Percentiles rank a stretch among this genome's conserved stretches.
These are phyloP conservation scores for Phodopus roborovskii DNA, from an alignment of 2,113 vertebrate species.

Conservation along the genomic window DNA sequence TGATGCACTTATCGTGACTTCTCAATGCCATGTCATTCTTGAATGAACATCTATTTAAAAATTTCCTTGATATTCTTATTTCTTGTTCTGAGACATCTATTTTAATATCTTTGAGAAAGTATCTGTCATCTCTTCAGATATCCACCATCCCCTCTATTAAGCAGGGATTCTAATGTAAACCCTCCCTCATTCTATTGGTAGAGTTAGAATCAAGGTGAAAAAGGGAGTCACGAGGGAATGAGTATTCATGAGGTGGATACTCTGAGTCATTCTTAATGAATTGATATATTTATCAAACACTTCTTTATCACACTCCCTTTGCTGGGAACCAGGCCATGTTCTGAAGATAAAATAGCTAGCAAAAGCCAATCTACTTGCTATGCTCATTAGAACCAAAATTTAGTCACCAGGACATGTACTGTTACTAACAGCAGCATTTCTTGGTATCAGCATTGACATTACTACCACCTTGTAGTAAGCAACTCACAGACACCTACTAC, in stretches of 20 bases:
- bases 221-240: not conserved
- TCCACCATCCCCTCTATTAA: not conserved
- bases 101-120: not conserved
- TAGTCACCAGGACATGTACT: not conserved
- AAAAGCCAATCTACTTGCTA: not conserved
- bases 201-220: not conserved
- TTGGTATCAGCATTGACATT: not conserved
- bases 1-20: not conserved
- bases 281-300: constrained; percentile 5
- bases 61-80: not conserved
- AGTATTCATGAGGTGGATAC: not conserved
- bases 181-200: not conserved
- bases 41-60: constrained; percentile 20
- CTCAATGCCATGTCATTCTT: not conserved
- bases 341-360: constrained; percentile 14
- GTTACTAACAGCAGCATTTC: not conserved
- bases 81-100: not conserved
- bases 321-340: constrained; percentile 21
- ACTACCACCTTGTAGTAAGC: not conserved
- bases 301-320: not conserved
- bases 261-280: not conserved
- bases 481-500: not conserved
- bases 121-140: not conserved
- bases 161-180: not conserved
- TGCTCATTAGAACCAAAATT: not conserved